phyloP scores from a whole-genome alignment of 2,888 invertebrate genomes.

The Gari tellinella region DNA sequence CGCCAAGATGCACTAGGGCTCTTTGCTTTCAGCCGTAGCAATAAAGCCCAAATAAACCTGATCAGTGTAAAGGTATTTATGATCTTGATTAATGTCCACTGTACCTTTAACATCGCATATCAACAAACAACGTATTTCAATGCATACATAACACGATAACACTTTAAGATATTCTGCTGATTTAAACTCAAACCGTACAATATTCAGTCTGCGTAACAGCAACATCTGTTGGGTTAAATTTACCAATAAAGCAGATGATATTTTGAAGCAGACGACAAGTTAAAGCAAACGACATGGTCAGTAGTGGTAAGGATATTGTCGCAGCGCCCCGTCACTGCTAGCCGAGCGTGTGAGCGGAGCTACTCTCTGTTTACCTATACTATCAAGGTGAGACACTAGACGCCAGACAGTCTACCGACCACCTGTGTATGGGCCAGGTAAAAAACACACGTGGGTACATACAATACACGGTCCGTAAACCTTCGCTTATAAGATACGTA shows the following conservation, averaged over 20 bases:
- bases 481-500: too few species aligned
- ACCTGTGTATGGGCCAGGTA: not conserved
- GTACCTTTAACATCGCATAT: not conserved
- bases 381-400: slow-evolving; percentile 4
- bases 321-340: not conserved
- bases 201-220: too few species aligned
- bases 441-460: slow-evolving; percentile 2
- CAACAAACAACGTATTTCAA: too few species aligned
- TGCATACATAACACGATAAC: too few species aligned
- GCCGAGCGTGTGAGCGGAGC: slow-evolving; percentile 1
- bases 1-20: too few species aligned
- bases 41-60: slow-evolving; percentile 2
- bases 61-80: slow-evolving; percentile 2
- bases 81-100: not conserved
- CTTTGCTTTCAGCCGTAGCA: not conserved
- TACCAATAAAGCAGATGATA: too few species aligned
- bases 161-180: too few species aligned
- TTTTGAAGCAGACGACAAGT: too few species aligned
- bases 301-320: too few species aligned
- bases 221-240: too few species aligned
- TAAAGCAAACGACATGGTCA: too few species aligned
- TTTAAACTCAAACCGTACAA: too few species aligned
- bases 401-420: slow-evolving; percentile 2
- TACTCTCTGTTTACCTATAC: not conserved
- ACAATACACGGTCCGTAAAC: not conserved